Evolutionary conservation across 2,888 invertebrate genomes (phyloP), one percentile per base, ranked within the genome.

Genomic region (Tinea pellionella): DNA sequence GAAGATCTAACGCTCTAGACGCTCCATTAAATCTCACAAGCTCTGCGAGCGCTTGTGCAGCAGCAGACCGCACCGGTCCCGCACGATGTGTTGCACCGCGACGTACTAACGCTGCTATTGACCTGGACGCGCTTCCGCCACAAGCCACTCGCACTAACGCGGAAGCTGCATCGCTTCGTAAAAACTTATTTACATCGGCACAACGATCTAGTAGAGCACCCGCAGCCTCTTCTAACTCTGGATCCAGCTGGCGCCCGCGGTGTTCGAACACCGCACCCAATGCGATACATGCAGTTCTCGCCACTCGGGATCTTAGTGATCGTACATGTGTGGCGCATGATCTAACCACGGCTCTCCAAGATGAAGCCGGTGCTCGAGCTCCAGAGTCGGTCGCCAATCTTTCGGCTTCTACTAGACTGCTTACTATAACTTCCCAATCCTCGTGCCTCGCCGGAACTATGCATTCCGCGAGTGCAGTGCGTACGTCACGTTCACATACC

Each of bases 161-260:
- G 9, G 89, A 89, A 61, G 93, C 92, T 2, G 97, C 95, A 78
- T 98, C 98, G 37, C 94, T 94, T 18, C 97, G 89, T 59, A 99
- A 89, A 75, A 99, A 98, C 67, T 93, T 92, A 80, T 97, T 98
- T 7, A 96, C 97, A 72, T 99, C 98, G 0, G 97, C 96, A 59
- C 96, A 94, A 63, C 97, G 92, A 66, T 94, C 94, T 30, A 98
- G 88, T 61, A 98, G 81, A 9, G 94, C 92, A 18, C 90, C 91
- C 0, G 93, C 93, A 59, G 96, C 89, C 72, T 96, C 95, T 70
- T 98, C 98, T 60, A 96, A 85, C 78, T 98, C 97, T 84, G 94
- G 81, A 47, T 91, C 91, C 1, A 90, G 70, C 4, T 73, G 77
- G 8, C 89, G 88, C 1, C 88, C 89, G 62, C 91, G 90, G 2